A percentile compares a stretch with the other conserved stretches of the same genome.
These are phyloP conservation scores for Homalodisca vitripennis DNA, from an alignment of 1,140 invertebrate species.

Conservation along the genomic window DNA sequence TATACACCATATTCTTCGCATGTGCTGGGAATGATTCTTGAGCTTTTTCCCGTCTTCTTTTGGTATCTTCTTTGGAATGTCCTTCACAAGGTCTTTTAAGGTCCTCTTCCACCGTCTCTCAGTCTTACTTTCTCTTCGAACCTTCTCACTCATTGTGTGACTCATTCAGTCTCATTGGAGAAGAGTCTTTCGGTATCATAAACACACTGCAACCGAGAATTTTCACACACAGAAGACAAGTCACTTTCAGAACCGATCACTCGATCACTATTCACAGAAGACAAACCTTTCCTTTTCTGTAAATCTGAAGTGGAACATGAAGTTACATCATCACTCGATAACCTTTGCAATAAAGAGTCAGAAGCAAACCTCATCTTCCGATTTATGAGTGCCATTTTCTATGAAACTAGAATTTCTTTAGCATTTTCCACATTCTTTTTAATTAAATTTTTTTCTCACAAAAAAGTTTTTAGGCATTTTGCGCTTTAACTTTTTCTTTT, in stretches of 20 bases:
- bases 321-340: too few relatives aligned
- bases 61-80: conserved; percentile 19
- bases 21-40: background rate
- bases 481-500: background rate
- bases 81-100: conserved; percentile 6
- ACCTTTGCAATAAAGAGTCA: too few relatives aligned
- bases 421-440: background rate
- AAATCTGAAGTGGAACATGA: too few relatives aligned
- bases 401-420: too few relatives aligned
- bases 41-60: conserved; percentile 1
- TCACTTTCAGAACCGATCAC: background rate
- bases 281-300: too few relatives aligned
- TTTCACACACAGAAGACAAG: background rate
- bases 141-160: background rate
- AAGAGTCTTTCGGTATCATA: background rate
- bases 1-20: conserved; percentile 1
- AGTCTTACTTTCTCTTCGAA: background rate
- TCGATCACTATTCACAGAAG: too few relatives aligned
- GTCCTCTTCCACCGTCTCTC: conserved; percentile 1
- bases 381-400: too few relatives aligned
- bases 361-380: too few relatives aligned
- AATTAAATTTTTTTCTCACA: background rate
- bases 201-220: background rate
- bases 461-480: conserved; percentile 23
- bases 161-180: background rate